phyloP scores from a whole-genome alignment of 2,888 invertebrate genomes.

The Diarsia brunnea region DNA sequence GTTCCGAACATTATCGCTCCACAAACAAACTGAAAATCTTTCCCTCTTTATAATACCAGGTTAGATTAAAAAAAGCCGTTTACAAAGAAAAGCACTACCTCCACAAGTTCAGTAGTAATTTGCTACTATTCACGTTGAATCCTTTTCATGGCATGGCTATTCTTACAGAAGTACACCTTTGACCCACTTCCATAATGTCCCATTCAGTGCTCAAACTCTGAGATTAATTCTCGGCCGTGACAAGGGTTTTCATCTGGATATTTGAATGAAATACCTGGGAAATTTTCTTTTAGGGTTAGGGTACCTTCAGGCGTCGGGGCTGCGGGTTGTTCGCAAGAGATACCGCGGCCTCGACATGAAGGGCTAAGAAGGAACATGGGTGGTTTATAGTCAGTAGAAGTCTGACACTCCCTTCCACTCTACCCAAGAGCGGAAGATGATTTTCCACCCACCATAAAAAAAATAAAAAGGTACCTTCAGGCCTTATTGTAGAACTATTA shows the following conservation, averaged over 20 bases:
- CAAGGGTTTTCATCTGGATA: conserved; percentile 67
- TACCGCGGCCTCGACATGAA: too few relatives aligned
- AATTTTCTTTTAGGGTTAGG: conserved; percentile 43
- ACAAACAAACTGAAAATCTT: not conserved
- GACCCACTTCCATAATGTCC: conserved; percentile 68
- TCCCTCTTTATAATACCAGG: not conserved
- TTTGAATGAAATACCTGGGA: conserved; percentile 50
- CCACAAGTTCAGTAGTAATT: conserved; percentile 53
- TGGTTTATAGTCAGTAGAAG: too few relatives aligned
- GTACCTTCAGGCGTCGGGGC: not conserved
- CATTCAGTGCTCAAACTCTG: conserved; percentile 61
- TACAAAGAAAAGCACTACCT: conserved; percentile 19
- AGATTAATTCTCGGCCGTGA: conserved; percentile 67
- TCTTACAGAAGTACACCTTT: conserved; percentile 66
- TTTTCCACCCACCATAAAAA: too few relatives aligned
- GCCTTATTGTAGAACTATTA: not conserved
- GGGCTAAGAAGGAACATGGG: too few relatives aligned
- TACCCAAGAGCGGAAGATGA: too few relatives aligned
- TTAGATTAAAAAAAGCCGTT: not conserved
- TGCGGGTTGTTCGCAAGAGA: too few relatives aligned
- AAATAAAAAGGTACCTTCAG: not conserved
- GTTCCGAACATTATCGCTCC: not conserved
- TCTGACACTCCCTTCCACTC: too few relatives aligned
- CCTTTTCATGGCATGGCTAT: conserved; percentile 61
- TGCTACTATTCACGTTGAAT: conserved; percentile 55